A percentile compares a stretch with the other conserved stretches of the same genome.
Evolutionary conservation across 2,888 invertebrate genomes (phyloP).

Genomic region (Ochropleura leucogaster): DNA sequence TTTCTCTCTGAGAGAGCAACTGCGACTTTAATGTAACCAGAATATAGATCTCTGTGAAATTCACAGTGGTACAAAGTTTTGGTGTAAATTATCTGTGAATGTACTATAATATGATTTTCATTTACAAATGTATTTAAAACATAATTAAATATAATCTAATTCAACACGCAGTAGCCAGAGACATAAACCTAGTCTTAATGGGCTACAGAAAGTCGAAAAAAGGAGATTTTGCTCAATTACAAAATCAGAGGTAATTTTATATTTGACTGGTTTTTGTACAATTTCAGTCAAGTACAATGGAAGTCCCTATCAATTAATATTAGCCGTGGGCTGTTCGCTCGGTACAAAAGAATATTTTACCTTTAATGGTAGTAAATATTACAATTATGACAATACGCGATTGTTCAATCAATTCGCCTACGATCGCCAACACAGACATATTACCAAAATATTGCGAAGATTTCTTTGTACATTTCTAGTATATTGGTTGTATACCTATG

Average conservation of each 20-base stretch:
- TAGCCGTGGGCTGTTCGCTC: constrained; percentile 5
- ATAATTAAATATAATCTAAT: not conserved
- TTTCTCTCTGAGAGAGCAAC: not conserved
- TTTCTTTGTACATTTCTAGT: constrained; percentile 35
- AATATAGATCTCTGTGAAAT: not conserved
- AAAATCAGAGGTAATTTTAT: not conserved
- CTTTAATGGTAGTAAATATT: not conserved
- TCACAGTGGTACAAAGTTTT: not conserved
- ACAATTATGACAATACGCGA: not conserved
- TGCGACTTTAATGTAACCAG: not conserved
- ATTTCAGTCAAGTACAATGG: not conserved
- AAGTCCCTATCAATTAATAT: not conserved
- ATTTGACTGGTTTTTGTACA: not conserved
- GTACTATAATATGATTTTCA: not conserved
- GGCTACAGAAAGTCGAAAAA: not conserved
- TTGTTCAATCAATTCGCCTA: constrained; percentile 5
- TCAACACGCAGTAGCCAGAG: not conserved
- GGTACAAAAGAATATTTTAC: not conserved
- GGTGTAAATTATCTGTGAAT: not conserved
- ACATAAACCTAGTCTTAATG: not conserved
- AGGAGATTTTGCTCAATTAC: not conserved
- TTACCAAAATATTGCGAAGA: constrained; percentile 25
- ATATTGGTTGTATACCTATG: constrained; percentile 6
- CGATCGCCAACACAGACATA: constrained; percentile 8
- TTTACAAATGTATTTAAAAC: not conserved